These are phyloP conservation scores for Eupithecia subfuscata DNA, from an alignment of 2,888 invertebrate species.

Conservation along the genomic window DNA sequence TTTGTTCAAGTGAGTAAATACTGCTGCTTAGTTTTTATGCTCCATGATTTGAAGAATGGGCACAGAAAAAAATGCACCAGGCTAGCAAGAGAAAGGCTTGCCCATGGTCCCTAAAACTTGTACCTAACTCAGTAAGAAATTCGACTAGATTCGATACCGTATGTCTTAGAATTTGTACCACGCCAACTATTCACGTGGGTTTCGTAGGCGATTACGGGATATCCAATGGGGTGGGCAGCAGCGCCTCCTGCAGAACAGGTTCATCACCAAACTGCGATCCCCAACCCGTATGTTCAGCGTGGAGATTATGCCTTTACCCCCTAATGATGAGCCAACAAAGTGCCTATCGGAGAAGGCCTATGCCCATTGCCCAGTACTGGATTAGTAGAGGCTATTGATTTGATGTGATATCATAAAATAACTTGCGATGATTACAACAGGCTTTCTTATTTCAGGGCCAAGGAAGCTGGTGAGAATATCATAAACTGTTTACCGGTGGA, in stretches of 20 bases:
- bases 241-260: not conserved
- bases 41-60: not conserved
- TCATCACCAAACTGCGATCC: not conserved
- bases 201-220: no score
- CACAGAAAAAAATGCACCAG: not conserved
- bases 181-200: no score
- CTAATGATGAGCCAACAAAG: not conserved
- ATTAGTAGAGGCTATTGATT: not conserved
- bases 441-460: slow-evolving; percentile 67
- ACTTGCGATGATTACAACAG: not conserved
- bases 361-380: not conserved
- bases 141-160: no score
- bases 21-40: not conserved
- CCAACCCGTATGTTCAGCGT: not conserved
- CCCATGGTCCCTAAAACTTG: not conserved
- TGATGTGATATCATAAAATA: not conserved
- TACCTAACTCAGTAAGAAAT: not conserved
- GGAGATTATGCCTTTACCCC: not conserved
- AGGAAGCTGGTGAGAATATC: slow-evolving; percentile 89
- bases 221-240: not conserved
- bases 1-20: slow-evolving; percentile 84
- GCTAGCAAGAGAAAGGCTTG: not conserved
- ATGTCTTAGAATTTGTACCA: no score
- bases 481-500: slow-evolving; percentile 89
- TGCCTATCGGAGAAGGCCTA: not conserved